Conservation (phyloP, 2,888 invertebrate genomes). For the Troglohyphantes excavatus region DNA sequence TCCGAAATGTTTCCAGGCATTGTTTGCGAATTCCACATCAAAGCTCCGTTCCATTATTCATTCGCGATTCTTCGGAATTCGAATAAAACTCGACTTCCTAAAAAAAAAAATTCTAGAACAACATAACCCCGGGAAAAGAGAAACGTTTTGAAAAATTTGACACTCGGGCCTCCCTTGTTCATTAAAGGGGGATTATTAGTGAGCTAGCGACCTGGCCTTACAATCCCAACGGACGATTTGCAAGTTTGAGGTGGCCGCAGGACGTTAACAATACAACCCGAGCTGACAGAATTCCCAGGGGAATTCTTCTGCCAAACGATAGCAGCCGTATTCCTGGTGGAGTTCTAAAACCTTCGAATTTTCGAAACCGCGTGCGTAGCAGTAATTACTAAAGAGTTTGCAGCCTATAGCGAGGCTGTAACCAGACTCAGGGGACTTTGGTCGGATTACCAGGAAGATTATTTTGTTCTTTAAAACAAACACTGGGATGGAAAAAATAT, state of each 20-base stretch:
- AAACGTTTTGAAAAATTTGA: conserved; percentile 69
- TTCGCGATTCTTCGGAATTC: conserved; percentile 39
- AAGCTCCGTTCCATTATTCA: conserved; percentile 74
- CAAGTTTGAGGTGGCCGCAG: conserved; percentile 77
- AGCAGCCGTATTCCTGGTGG: conserved; percentile 34
- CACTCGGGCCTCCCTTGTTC: conserved; percentile 72
- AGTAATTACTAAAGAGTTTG: conserved; percentile 73
- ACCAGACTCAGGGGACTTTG: conserved; percentile 57
- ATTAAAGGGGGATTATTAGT: conserved; percentile 77
- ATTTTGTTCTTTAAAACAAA: conserved; percentile 71
- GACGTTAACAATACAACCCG: conserved; percentile 74
- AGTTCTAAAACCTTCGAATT: conserved; percentile 76
- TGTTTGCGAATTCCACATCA: conserved; percentile 68
- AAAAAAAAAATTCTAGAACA: conserved; percentile 33
- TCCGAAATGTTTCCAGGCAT: conserved; percentile 65
- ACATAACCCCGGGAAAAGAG: conserved; percentile 67
- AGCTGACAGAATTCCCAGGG: conserved; percentile 25
- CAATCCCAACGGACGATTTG: conserved; percentile 73
- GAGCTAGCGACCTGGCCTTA: conserved; percentile 46
- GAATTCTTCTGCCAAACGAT: conserved; percentile 27
- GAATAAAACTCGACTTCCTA: conserved; percentile 37
- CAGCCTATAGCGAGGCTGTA: conserved; percentile 72
- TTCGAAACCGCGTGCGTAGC: conserved; percentile 54
- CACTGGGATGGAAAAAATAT: conserved; percentile 46
- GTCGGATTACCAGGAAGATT: conserved; percentile 62